Evolutionary conservation across 2,113 vertebrate genomes (phyloP).

Genomic region (Lamprotornis superbus): DNA sequence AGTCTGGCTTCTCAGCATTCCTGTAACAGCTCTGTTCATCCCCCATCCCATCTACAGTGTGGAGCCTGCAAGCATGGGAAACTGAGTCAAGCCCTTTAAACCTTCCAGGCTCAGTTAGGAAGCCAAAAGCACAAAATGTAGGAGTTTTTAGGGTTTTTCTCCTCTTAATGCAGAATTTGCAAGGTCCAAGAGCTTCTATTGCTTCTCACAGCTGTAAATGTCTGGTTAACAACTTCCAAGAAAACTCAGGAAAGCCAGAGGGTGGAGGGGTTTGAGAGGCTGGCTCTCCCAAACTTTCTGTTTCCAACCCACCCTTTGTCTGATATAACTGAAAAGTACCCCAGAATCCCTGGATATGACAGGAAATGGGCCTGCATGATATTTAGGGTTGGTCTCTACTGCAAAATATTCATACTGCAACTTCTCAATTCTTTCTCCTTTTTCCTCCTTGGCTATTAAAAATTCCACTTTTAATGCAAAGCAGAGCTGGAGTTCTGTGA

Average conservation of each 20-base stretch:
- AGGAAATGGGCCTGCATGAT: rapidly evolving
- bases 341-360: neutral
- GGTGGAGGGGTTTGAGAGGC: neutral
- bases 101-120: neutral
- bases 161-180: neutral
- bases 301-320: neutral
- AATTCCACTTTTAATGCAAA: constrained; percentile 42
- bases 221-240: neutral
- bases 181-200: neutral
- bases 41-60: neutral
- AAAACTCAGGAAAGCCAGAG: neutral
- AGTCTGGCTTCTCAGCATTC: neutral
- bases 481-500: neutral
- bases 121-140: neutral
- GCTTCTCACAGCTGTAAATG: neutral
- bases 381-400: neutral
- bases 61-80: neutral
- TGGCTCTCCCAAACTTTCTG: neutral
- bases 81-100: neutral
- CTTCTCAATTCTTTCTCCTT: neutral
- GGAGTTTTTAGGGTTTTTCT: neutral
- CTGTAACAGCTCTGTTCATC: neutral
- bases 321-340: neutral
- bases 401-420: neutral
- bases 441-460: constrained; percentile 3